A percentile compares a stretch with the other conserved stretches of the same genome.
These are phyloP conservation scores for Gopherus evgoodei DNA, from an alignment of 2,113 vertebrate species.

Conservation along the genomic window DNA sequence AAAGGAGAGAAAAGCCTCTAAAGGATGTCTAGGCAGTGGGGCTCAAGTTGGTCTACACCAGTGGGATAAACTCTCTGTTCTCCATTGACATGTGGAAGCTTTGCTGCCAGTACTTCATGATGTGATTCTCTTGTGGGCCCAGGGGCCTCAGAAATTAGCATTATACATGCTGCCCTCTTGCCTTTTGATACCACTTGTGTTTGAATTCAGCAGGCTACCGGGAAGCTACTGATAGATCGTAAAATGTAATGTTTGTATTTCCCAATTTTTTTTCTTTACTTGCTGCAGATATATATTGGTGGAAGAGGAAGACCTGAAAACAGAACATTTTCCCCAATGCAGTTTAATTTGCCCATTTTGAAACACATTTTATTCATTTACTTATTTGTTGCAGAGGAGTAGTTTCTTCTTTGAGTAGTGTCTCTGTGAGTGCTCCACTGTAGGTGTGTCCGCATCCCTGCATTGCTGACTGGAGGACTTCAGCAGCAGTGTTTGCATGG, in stretches of 20 bases:
- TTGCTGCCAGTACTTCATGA: background rate
- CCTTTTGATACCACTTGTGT: background rate
- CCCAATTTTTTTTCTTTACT: background rate
- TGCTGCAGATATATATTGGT: background rate
- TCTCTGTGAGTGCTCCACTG: too few relatives aligned
- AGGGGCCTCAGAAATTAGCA: background rate
- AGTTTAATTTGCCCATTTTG: slow-evolving; percentile 37
- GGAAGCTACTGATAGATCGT: background rate
- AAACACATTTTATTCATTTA: slow-evolving; percentile 28
- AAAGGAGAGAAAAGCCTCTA: background rate
- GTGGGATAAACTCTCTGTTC: too few relatives aligned
- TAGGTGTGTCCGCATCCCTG: too few relatives aligned
- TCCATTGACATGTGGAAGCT: background rate
- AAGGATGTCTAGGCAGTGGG: background rate
- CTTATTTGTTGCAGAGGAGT: background rate
- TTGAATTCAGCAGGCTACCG: background rate
- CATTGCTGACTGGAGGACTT: too few relatives aligned
- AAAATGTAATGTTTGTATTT: background rate
- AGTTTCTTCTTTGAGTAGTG: background rate
- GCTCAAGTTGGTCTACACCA: background rate
- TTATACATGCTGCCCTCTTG: background rate
- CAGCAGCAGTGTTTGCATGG: too few relatives aligned
- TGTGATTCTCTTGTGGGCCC: background rate
- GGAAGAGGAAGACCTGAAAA: slow-evolving; percentile 11
- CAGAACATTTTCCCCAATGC: background rate